Evolutionary conservation across 1,140 invertebrate species (phyloP).

Genomic region (Anastrepha obliqua): DNA sequence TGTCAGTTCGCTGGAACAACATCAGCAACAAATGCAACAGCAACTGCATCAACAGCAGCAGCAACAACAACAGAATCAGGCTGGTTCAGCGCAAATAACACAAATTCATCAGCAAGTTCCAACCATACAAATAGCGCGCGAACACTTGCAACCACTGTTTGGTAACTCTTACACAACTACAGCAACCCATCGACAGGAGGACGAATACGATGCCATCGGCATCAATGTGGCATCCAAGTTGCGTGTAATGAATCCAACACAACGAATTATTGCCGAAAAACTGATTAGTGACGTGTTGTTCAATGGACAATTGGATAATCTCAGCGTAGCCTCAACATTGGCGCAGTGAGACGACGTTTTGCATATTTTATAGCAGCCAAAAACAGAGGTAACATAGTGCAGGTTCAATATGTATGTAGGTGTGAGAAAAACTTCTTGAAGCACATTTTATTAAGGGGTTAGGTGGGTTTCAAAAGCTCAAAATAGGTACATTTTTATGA

Average conservation of each 20-base stretch:
- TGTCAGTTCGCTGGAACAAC: slow-evolving; percentile 70
- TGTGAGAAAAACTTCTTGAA: no score
- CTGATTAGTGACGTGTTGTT: slow-evolving; percentile 75
- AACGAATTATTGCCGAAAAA: slow-evolving; percentile 74
- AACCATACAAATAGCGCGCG: slow-evolving; percentile 70
- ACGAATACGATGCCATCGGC: slow-evolving; percentile 73
- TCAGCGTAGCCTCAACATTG: slow-evolving; percentile 67
- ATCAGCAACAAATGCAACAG: slow-evolving; percentile 68
- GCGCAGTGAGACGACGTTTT: slow-evolving; percentile 62
- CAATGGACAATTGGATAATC: slow-evolving; percentile 73
- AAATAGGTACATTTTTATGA: no score
- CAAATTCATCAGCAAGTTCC: slow-evolving; percentile 65
- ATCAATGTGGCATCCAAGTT: slow-evolving; percentile 74
- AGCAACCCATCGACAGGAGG: slow-evolving; percentile 62
- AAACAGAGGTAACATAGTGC: no score
- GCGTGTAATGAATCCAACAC: slow-evolving; percentile 72
- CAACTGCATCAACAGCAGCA: slow-evolving; percentile 63
- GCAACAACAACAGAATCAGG: slow-evolving; percentile 61
- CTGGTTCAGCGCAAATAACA: slow-evolving; percentile 59
- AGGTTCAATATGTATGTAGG: no score
- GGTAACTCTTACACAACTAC: slow-evolving; percentile 64
- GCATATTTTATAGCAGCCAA: no score
- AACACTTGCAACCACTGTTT: slow-evolving; percentile 70
- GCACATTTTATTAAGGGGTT: no score
- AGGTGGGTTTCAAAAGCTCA: no score